Evolutionary conservation across 2,797 vertebrate genomes (phyloP), one percentile per base, ranked within the genome.

Genomic region (Parambassis ranga): DNA sequence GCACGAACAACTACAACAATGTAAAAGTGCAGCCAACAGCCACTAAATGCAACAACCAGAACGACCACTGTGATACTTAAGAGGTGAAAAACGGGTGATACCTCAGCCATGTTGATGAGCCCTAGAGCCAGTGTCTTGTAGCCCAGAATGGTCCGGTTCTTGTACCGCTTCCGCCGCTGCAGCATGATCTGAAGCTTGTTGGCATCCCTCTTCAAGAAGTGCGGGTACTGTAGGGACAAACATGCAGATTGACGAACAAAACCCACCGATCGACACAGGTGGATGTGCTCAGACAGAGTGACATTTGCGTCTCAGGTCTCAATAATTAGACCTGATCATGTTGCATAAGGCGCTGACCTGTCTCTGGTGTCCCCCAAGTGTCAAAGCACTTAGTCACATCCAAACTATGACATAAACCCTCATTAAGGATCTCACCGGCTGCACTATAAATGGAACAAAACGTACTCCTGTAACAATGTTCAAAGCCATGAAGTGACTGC

Each of bases 181-280:
- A 96, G 77, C 95, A 96, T 95, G 73, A 96, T 94, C 91, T 96
- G 95, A n/a, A 96, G 92, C 63, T 94, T 95, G 81, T 96, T 96
- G 83, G 94, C 94, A 30, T 95, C 95, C 35, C 95, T 91, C 83
- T 96, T 97, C 48, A 96, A 82, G 83, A 96, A 96, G 41, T 96
- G 95, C 2, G 95, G 95, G 61, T 96, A 96, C 95, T 96, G 75
- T 22, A 9, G 42, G 23, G 1, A 24, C 16, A 80, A 16, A 52
- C 0, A 26, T 6, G 26, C 4, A 46, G 10, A 11, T 10, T 4
- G 16, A 10, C 22, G n/a, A n/a, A n/a, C 8, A 16, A 33, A 4
- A 55, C 3, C 18, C 10, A n/a, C 10, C 3, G 30, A 27, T 8
- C 38, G 5, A 23, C 2, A 28, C 20, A 42, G 4, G 26, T 43